Conservation (phyloP, 2,113 vertebrate species). For the Melanerpes aurifrons region DNA sequence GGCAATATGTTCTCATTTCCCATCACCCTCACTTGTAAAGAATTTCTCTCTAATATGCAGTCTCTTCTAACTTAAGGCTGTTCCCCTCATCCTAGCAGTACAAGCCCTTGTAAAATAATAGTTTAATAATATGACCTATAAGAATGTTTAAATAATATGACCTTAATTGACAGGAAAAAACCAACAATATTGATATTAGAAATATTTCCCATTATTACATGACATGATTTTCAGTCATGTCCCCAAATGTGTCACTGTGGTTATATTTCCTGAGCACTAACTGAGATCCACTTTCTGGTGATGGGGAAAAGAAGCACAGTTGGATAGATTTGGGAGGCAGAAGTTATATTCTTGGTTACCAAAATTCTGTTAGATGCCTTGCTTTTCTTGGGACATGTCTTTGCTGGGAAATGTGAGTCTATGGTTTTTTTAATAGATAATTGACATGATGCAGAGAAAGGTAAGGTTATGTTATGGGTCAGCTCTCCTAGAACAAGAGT, state of each 20-base stretch:
- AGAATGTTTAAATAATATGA: not conserved
- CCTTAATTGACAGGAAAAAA: not conserved
- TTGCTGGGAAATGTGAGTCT: not conserved
- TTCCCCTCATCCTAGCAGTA: too few species aligned
- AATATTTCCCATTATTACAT: not conserved
- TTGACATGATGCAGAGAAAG: not conserved
- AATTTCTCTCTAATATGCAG: too few species aligned
- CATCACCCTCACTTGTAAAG: too few species aligned
- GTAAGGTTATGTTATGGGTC: not conserved
- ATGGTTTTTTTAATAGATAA: not conserved
- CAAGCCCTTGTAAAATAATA: too few species aligned
- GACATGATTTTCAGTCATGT: not conserved
- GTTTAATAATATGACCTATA: too few species aligned
- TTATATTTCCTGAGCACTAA: not conserved
- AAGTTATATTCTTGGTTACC: not conserved
- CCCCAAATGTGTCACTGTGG: not conserved
- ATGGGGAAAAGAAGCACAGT: not conserved
- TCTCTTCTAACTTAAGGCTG: too few species aligned
- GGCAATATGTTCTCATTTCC: too few species aligned
- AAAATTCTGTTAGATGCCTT: not conserved
- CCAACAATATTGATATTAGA: not conserved
- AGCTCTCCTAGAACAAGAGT: rapidly evolving
- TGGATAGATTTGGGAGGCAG: not conserved
- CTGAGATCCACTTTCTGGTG: not conserved
- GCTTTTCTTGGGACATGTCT: not conserved